Percentiles rank a stretch among this genome's conserved stretches.
These are phyloP conservation scores for Pangasius djambal DNA, from an alignment of 2,797 vertebrate genomes.

Conservation along the genomic window DNA sequence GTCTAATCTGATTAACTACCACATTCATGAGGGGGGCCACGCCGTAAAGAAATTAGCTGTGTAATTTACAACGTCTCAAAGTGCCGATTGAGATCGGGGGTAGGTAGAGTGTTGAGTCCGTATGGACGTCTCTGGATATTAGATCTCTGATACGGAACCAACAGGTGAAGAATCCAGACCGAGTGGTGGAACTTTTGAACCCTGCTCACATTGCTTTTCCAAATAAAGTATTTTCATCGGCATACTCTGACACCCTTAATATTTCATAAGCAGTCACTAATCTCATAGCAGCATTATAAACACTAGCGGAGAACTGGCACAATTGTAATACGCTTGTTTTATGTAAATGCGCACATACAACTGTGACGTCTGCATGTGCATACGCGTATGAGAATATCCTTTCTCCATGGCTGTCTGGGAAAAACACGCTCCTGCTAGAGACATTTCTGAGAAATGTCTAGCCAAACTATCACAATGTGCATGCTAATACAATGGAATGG, in stretches of 20 bases:
- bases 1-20: slow-evolving; percentile 53
- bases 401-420: no score
- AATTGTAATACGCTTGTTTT: not conserved
- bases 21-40: not conserved
- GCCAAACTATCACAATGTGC: not conserved
- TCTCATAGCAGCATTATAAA: not conserved
- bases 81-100: not conserved
- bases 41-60: slow-evolving; percentile 13
- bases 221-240: not conserved
- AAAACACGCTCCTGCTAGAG: no score
- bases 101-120: not conserved
- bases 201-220: not conserved
- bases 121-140: not conserved
- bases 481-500: not conserved
- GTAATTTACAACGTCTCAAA: not conserved
- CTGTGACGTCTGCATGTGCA: no score
- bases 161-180: not conserved
- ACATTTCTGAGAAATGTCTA: no score
- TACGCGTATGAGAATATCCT: not conserved
- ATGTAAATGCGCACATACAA: not conserved
- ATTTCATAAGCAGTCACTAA: not conserved
- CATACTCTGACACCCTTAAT: not conserved
- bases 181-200: not conserved
- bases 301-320: not conserved
- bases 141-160: not conserved